Percentiles rank a stretch among this genome's conserved stretches.
Conservation (phyloP, 2,797 vertebrate genomes). For the Chaenodraco wilsoni region DNA sequence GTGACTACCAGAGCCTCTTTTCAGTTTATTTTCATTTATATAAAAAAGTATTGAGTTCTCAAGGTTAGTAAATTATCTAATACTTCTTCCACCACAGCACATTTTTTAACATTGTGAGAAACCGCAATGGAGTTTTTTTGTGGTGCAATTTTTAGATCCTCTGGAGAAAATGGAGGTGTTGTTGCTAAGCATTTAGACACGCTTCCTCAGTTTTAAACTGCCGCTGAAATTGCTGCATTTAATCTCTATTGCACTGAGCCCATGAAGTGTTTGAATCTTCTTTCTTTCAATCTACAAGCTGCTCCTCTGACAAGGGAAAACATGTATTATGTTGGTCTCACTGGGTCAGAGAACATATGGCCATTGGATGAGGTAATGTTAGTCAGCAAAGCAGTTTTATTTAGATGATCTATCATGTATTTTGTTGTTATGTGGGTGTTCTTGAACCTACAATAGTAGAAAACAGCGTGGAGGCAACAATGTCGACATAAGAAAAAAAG, state of each 20-base stretch:
- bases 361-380: constrained; percentile 36
- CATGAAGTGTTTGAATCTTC: constrained; percentile 43
- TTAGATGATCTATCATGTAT: constrained; percentile 12
- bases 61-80: constrained; percentile 15
- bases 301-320: constrained; percentile 51
- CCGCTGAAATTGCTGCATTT: constrained; percentile 34
- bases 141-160: constrained; percentile 32
- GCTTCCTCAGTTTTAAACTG: constrained; percentile 50
- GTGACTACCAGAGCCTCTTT: background rate
- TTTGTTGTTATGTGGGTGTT: constrained; percentile 14
- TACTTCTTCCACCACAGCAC: background rate
- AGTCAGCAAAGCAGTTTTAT: constrained; percentile 29
- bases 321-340: constrained; percentile 51
- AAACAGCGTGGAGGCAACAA: constrained; percentile 10
- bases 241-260: constrained; percentile 39
- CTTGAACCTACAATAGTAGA: constrained; percentile 5
- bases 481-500: background rate
- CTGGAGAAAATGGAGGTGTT: constrained; percentile 37
- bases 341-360: constrained; percentile 45
- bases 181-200: constrained; percentile 57
- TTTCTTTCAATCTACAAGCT: constrained; percentile 25
- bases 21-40: constrained; percentile 5
- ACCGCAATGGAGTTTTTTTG: constrained; percentile 17
- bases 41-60: constrained; percentile 19
- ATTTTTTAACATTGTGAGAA: constrained; percentile 13